These are phyloP conservation scores for Synanthedon tipuliformis DNA, from an alignment of 2,888 invertebrate genomes.

Conservation along the genomic window DNA sequence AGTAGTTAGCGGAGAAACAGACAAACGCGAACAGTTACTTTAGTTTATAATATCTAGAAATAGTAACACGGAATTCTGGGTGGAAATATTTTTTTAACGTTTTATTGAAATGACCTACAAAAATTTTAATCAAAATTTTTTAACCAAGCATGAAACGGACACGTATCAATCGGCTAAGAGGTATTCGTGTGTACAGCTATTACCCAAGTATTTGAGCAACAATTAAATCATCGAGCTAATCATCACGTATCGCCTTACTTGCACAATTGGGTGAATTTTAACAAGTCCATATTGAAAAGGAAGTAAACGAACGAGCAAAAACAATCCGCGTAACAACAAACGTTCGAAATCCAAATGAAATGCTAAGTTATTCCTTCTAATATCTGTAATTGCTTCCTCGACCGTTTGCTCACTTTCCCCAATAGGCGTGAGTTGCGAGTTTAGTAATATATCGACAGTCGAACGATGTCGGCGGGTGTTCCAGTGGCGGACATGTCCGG, in stretches of 20 bases:
- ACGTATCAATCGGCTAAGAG: too few relatives aligned
- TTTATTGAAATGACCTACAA: too few relatives aligned
- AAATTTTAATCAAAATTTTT: too few relatives aligned
- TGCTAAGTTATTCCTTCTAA: slow-evolving; percentile 18
- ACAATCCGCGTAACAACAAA: slow-evolving; percentile 4
- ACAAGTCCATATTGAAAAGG: background rate
- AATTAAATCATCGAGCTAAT: background rate
- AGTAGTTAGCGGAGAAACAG: too few relatives aligned
- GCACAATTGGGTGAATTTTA: background rate
- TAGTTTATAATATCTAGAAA: too few relatives aligned
- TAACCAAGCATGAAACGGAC: too few relatives aligned
- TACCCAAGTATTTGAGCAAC: background rate
- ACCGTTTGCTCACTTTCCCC: slow-evolving; percentile 11
- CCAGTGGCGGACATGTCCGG: slow-evolving; percentile 33
- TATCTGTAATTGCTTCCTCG: slow-evolving; percentile 20
- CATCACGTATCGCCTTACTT: background rate
- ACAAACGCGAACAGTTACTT: too few relatives aligned
- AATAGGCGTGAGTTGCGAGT: slow-evolving; percentile 10
- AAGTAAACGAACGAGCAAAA: background rate
- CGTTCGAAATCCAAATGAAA: slow-evolving; percentile 12
- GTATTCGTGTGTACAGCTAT: too few relatives aligned
- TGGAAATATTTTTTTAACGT: too few relatives aligned
- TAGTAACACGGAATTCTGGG: too few relatives aligned
- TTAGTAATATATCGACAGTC: slow-evolving; percentile 16
- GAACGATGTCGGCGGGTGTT: slow-evolving; percentile 12